Evolutionary conservation across 2,797 vertebrate species (phyloP).

Genomic region (Mus minutoides): DNA sequence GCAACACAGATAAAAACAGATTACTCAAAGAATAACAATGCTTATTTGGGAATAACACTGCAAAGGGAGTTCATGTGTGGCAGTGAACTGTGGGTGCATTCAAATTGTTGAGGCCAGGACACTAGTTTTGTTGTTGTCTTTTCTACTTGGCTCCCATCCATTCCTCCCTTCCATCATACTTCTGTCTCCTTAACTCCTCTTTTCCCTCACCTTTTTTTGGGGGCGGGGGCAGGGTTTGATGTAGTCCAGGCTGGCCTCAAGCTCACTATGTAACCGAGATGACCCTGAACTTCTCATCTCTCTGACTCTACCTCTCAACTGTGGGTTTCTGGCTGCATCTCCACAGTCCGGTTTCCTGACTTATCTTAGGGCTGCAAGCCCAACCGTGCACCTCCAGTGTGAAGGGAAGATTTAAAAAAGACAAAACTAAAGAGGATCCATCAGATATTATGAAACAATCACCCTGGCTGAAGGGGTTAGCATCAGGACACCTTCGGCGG

Average conservation of each 20-base stretch:
- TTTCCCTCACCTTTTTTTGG: not conserved
- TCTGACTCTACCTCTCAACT: not conserved
- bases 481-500: not conserved
- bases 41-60: not conserved
- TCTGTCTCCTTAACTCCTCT: not conserved
- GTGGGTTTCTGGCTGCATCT: not conserved
- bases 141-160: not conserved
- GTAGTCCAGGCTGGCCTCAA: not conserved
- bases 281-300: not conserved
- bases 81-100: not conserved
- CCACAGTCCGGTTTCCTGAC: not conserved
- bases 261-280: not conserved
- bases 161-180: accelerated
- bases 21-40: not conserved
- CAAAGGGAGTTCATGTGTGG: too few species aligned
- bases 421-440: not conserved
- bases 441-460: not conserved
- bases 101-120: not conserved
- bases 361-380: not conserved
- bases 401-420: not conserved
- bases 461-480: not conserved
- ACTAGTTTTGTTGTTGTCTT: not conserved
- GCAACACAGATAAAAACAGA: not conserved
- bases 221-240: not conserved
- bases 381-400: not conserved